Conservation (phyloP, 1,140 invertebrate species). For the Eufriesea mexicana region DNA sequence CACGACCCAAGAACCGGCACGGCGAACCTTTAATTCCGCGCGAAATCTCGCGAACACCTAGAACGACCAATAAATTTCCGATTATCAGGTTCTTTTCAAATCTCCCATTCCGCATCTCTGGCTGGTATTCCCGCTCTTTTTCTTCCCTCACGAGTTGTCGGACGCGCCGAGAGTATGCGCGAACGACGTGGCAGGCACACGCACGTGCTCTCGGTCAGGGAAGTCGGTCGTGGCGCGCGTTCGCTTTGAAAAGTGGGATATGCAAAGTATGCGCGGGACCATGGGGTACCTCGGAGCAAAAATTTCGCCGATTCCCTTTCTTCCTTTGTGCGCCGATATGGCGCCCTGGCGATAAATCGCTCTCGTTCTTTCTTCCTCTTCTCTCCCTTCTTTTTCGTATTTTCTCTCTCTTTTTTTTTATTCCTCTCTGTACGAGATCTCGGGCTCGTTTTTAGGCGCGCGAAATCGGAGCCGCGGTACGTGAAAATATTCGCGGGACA, state of each 20-base stretch:
- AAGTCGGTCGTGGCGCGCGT: constrained; percentile 49
- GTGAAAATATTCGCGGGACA: constrained; percentile 31
- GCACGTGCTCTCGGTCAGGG: constrained; percentile 45
- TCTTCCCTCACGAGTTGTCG: neutral
- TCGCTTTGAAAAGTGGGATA: constrained; percentile 54
- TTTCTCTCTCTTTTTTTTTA: too few species aligned
- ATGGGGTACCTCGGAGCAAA: constrained; percentile 18
- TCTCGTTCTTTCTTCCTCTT: constrained; percentile 9
- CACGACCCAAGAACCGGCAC: too few species aligned
- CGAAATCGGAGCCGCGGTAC: constrained; percentile 33
- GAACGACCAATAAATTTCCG: constrained; percentile 8
- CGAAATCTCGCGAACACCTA: neutral
- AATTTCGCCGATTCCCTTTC: constrained; percentile 48
- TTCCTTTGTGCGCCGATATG: constrained; percentile 33
- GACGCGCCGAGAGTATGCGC: constrained; percentile 26
- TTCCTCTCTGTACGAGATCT: neutral
- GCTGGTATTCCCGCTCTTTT: neutral
- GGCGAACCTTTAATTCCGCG: too few species aligned
- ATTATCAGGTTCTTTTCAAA: constrained; percentile 21
- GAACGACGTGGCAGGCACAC: constrained; percentile 41
- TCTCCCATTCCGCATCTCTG: neutral
- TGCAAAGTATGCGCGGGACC: constrained; percentile 44
- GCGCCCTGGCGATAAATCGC: constrained; percentile 46
- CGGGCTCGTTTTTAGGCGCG: constrained; percentile 29
- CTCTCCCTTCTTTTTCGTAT: neutral